Evolutionary conservation across 2,113 vertebrate genomes (phyloP), one percentile per base, ranked within the genome.

Genomic region (Nestor notabilis): DNA sequence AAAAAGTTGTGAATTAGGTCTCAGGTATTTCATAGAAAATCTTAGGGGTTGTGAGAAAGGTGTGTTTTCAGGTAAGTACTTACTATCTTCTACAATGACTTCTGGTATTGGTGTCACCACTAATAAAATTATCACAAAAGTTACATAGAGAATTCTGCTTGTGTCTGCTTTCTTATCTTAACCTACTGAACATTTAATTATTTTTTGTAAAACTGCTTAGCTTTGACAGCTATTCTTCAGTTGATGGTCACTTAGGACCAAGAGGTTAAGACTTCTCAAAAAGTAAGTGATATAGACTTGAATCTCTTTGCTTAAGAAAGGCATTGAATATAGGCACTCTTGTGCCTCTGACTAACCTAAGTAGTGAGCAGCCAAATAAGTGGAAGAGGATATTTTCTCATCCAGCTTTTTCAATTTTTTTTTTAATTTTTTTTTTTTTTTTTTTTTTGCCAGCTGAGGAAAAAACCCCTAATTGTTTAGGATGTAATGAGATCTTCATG

Each of bases 391-490:
- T 69, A 52, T 77, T 84, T 91, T 66, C 29, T 87, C 9, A 10
- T 4, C 3, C 6, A 46, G 14, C 3, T 66, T 13, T 5, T 24
- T 43, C 11, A 3, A 11, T 6, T 28, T 17, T 53, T 41, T 3
- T 3, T 11, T 4, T 29, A 5, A 5, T 2, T 8, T 43, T 41
- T n/a, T 4, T 25, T 3, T 21, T 39, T 13, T 7, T 41, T 17
- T 41, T 31, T 41, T 25, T 49, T 33, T 71, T 7, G 1, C 13
- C 46, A 63, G 9, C 10, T n/a, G 21, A 60, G 41, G 21, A 2
- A 14, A 65, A 41, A 49, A 14, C 8, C 29, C 24, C 1, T 33
- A 12, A 9, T 52, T 61, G n/a, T 18, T 89, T 52, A 35, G 17
- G 29, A 17, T 39, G 27, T 64, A 55, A 7, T 52, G 71, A 64